Evolutionary conservation across 2,797 vertebrate genomes (phyloP).

Genomic region (Amazona finschi): DNA sequence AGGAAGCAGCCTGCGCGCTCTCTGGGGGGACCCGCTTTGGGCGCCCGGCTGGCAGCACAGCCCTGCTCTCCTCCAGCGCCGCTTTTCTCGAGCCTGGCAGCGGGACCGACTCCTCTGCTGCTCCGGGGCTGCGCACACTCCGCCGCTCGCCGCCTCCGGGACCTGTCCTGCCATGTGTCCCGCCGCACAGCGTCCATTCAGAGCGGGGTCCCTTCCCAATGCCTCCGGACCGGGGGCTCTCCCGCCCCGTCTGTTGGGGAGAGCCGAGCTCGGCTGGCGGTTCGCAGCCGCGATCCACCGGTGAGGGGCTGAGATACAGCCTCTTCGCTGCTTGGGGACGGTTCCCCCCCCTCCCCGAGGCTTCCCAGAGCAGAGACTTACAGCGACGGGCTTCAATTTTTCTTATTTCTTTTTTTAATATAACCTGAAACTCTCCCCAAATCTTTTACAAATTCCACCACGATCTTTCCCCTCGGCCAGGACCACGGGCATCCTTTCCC

Average conservation of each 20-base stretch:
- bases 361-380: background rate
- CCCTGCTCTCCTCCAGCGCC: background rate
- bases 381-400: background rate
- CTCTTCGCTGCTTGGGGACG: background rate
- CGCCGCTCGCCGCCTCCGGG: background rate
- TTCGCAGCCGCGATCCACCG: background rate
- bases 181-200: background rate
- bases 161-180: background rate
- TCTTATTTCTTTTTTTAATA: background rate
- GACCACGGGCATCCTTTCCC: background rate
- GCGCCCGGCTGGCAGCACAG: background rate
- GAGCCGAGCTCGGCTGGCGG: background rate
- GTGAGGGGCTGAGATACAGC: background rate
- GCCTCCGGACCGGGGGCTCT: background rate
- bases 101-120: background rate
- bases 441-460: background rate
- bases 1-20: background rate
- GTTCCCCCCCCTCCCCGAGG: too few relatives aligned
- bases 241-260: background rate
- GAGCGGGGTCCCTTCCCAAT: background rate
- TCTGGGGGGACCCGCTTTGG: background rate
- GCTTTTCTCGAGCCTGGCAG: background rate
- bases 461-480: background rate
- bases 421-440: background rate
- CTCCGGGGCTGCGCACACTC: background rate